Conservation (phyloP, 2,888 invertebrate genomes). For the Chrysolina oricalcia region DNA sequence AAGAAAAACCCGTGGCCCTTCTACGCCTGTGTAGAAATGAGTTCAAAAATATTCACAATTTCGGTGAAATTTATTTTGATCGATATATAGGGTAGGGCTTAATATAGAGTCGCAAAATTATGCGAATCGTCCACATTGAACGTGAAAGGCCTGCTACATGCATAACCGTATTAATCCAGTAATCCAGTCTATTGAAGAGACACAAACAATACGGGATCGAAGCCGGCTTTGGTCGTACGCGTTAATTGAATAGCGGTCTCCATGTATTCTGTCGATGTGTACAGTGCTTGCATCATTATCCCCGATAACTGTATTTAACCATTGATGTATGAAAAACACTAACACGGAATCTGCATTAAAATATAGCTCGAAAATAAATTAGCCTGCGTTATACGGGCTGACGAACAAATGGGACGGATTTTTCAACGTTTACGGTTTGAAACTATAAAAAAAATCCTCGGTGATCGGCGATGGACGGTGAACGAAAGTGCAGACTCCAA, state of each 20-base stretch:
- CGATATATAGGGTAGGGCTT: background rate
- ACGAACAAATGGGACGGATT: constrained; percentile 9
- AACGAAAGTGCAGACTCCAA: too few species aligned
- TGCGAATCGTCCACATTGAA: background rate
- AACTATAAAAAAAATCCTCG: constrained; percentile 9
- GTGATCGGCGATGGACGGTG: background rate
- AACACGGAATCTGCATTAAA: constrained; percentile 20
- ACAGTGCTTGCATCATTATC: constrained; percentile 24
- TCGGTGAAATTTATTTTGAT: background rate
- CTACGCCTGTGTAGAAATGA: too few species aligned
- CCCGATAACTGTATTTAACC: constrained; percentile 26
- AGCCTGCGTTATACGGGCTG: constrained; percentile 8
- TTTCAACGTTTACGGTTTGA: constrained; percentile 31
- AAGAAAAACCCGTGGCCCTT: too few species aligned
- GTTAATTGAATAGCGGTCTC: constrained; percentile 18
- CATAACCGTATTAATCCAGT: background rate
- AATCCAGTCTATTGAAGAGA: constrained; percentile 13
- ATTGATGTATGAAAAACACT: constrained; percentile 27
- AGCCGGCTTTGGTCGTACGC: constrained; percentile 7
- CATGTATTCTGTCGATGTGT: constrained; percentile 16
- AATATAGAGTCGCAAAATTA: background rate
- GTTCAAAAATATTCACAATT: background rate
- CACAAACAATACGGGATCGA: constrained; percentile 23
- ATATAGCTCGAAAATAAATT: constrained; percentile 1
- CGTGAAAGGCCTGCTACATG: background rate